Percentiles rank a stretch among this genome's conserved stretches.
These are phyloP conservation scores for Cepphus grylle DNA, from an alignment of 2,113 vertebrate genomes.

Conservation along the genomic window DNA sequence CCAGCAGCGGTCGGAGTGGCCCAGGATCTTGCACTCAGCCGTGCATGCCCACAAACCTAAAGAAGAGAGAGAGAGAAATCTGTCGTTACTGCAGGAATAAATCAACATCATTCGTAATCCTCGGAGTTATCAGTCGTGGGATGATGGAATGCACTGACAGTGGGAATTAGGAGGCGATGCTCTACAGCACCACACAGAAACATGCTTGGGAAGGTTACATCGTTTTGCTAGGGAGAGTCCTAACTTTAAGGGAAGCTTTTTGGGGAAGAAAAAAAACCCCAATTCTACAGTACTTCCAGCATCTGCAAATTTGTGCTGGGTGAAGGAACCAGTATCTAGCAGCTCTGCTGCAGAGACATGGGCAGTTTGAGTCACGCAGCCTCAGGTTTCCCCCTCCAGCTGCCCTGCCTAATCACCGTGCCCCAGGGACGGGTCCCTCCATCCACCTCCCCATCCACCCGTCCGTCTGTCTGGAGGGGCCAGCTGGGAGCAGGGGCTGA, in stretches of 20 bases:
- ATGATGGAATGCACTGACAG: not conserved
- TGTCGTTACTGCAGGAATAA: not conserved
- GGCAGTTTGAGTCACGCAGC: not conserved
- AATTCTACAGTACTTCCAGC: not conserved
- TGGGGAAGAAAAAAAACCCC: not conserved
- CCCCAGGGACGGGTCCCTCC: not conserved
- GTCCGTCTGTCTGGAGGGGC: not conserved
- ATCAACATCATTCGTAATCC: not conserved
- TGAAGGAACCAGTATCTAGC: not conserved
- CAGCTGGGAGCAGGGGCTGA: not conserved
- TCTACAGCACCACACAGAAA: not conserved
- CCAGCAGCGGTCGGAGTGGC: constrained; percentile 97
- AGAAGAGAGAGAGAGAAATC: not conserved
- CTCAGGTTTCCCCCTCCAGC: not conserved
- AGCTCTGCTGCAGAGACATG: not conserved
- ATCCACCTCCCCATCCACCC: not conserved
- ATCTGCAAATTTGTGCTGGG: not conserved
- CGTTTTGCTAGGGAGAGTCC: not conserved
- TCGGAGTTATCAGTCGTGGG: not conserved
- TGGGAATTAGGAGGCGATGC: rapidly evolving
- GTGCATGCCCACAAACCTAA: constrained; percentile 96
- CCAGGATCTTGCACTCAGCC: constrained; percentile 92
- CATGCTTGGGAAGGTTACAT: not conserved
- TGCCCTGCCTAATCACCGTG: not conserved
- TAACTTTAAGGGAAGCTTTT: not conserved